A percentile compares a stretch with the other conserved stretches of the same genome.
These are phyloP conservation scores for Eufriesea mexicana DNA, from an alignment of 1,140 invertebrate genomes.

Conservation along the genomic window DNA sequence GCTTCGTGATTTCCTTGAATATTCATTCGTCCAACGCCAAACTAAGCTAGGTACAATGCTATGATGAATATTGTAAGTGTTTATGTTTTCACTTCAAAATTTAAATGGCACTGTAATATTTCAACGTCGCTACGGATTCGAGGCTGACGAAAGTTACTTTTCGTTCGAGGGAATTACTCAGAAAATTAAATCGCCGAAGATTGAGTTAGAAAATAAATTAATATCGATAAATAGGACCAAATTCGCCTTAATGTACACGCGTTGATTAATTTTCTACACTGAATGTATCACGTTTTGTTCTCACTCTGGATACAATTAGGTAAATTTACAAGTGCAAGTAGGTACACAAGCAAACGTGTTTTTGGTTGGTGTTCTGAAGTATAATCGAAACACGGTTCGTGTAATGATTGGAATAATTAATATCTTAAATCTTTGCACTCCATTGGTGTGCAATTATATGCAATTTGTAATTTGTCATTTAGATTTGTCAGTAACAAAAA, in stretches of 20 bases:
- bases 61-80: constrained; percentile 37
- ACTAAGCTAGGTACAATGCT: constrained; percentile 16
- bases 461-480: no score
- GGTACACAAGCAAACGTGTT: no score
- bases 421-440: no score
- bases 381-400: no score
- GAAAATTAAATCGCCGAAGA: background rate
- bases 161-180: background rate
- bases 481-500: no score
- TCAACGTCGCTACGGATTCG: background rate
- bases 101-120: background rate
- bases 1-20: constrained; percentile 57
- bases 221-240: background rate
- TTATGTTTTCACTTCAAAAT: background rate
- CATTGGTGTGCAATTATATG: no score
- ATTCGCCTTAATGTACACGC: background rate
- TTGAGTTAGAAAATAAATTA: no score
- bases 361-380: no score
- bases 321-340: no score
- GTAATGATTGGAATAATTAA: no score
- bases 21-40: constrained; percentile 17
- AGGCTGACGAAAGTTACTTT: background rate
- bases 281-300: background rate
- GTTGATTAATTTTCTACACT: background rate
- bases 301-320: background rate